phyloP scores from a whole-genome alignment of 2,888 invertebrate genomes.

The Agrotis clavis region DNA sequence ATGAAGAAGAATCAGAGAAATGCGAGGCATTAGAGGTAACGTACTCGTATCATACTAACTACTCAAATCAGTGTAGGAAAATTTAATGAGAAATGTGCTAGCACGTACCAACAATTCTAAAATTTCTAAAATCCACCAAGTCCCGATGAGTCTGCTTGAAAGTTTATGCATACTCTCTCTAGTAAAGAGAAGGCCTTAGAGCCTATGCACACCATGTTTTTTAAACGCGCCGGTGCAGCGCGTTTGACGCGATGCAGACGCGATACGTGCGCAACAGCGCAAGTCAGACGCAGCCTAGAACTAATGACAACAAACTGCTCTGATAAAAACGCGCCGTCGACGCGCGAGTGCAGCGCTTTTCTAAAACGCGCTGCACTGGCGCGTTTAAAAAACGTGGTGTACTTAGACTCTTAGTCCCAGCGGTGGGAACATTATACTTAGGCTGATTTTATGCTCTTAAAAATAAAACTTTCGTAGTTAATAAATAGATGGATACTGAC shows the following conservation, averaged over 20 bases:
- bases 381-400: no score
- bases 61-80: neutral
- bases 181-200: neutral
- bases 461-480: neutral
- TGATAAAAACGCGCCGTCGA: no score
- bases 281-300: no score
- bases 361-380: no score
- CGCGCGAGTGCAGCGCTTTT: no score
- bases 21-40: conserved; percentile 85
- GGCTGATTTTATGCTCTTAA: neutral
- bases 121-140: neutral
- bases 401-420: no score
- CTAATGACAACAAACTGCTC: no score
- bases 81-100: neutral
- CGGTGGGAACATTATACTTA: neutral
- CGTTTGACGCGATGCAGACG: no score
- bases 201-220: no score
- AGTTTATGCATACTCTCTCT: neutral
- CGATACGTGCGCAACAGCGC: no score
- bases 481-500: no score
- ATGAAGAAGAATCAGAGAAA: conserved; percentile 85
- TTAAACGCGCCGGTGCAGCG: no score
- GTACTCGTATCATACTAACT: neutral
- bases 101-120: neutral
- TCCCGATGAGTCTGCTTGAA: neutral